Base-by-base conservation (phyloP, 2,113 vertebrate species). In the Hydrochoerus hydrochaeris region DNA sequence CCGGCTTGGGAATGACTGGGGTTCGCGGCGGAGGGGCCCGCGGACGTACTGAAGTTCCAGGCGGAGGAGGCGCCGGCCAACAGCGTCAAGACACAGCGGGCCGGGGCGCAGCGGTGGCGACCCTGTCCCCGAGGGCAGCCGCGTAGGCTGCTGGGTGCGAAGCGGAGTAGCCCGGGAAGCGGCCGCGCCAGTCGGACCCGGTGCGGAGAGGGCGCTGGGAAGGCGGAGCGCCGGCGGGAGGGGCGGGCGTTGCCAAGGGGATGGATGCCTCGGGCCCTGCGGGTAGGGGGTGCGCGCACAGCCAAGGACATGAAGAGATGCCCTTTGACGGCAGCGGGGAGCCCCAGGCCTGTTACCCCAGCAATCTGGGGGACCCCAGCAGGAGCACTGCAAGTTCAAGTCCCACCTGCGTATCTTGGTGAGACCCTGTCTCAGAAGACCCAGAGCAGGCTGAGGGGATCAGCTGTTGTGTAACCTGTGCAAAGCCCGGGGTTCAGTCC, bases 171-270 rank as follows among this genome's bases (percentile, higher is more conserved):
- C 67, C 22, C 19, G 35, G 73, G 28, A 85, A 86, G 44, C 46
- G 32, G 49, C 46, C 35, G 58, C 52, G 63, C 35, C 3, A n/a
- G 35, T 75, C 46, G 46, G 67, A 46, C 91, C 35, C 20, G 58
- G n/a, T 63, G 41, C n/a, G 49, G 22, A 16, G 52, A 14, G 14
- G 52, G 24, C 65, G 38, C 32, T 77, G 46, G 81, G 28, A 49
- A 85, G 58, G 38, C 85, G 35, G 2, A 44, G 5, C 90, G 60
- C 16, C 52, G 44, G 52, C 9, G 11, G 9, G 12, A 11, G 35
- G 3, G 10, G 0, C 3, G 3, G 0, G 0, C 4, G 7, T 12
- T 35, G 78, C 4, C 0, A 38, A 28, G 32, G 13, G 14, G 41
- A 17, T 0, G 14, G 41, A 17, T 0, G 0, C 10, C 32, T 63